These are phyloP conservation scores for Grammomys surdaster DNA, from an alignment of 2,113 vertebrate species.

Conservation along the genomic window DNA sequence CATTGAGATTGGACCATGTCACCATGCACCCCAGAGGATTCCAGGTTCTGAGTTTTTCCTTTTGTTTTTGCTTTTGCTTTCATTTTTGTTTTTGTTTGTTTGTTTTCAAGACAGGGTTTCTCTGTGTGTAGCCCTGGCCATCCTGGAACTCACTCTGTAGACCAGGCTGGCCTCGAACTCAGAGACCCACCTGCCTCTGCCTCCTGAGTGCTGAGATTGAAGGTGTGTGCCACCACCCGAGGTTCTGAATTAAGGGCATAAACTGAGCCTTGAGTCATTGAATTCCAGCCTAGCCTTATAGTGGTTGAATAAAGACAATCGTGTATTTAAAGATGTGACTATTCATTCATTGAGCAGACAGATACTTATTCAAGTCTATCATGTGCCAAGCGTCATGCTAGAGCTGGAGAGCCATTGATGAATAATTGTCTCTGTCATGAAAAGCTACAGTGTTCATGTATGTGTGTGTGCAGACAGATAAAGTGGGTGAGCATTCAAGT, in stretches of 20 bases:
- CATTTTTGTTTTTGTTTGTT: not conserved
- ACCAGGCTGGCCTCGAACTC: not conserved
- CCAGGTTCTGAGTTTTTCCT: no score
- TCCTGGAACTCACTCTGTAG: not conserved
- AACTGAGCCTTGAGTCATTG: slow-evolving; percentile 33
- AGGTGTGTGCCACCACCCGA: not conserved
- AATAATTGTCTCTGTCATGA: not conserved
- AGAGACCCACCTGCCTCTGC: not conserved
- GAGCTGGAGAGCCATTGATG: not conserved
- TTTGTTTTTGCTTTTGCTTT: no score
- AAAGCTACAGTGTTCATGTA: no score
- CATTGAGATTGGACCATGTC: no score
- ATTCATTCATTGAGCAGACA: slow-evolving; percentile 41
- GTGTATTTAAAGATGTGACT: not conserved
- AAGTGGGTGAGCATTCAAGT: not conserved
- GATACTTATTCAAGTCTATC: not conserved
- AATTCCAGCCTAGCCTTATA: slow-evolving; percentile 20
- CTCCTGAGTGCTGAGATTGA: not conserved
- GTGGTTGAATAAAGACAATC: slow-evolving; percentile 24
- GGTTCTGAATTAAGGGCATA: not conserved
- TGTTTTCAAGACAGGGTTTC: not conserved
- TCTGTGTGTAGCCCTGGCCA: not conserved
- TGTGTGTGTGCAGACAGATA: not conserved
- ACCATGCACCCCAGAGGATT: no score
- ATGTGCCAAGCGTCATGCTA: not conserved